These are phyloP conservation scores for Kobus ellipsiprymnus DNA, from an alignment of 2,113 vertebrate species.

Conservation along the genomic window DNA sequence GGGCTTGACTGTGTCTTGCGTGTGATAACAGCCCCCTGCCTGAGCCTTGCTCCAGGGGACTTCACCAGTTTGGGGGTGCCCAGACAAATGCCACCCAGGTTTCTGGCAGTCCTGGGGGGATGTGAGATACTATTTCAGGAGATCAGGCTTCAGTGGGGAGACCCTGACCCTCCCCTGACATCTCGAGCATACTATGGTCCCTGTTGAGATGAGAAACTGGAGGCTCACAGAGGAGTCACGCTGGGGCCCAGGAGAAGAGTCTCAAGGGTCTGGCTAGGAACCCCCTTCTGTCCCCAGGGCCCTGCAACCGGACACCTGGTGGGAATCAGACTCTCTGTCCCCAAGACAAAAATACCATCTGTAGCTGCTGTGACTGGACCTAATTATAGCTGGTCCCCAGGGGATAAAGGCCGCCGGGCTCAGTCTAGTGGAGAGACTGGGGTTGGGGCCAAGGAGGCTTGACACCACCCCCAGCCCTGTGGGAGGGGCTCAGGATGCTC, in stretches of 20 bases:
- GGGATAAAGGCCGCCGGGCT: not conserved
- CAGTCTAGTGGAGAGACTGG: not conserved
- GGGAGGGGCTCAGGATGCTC: not conserved
- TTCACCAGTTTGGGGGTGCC: not conserved
- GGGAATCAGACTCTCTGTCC: not conserved
- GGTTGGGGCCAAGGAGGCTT: not conserved
- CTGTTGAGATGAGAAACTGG: not conserved
- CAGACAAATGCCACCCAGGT: not conserved
- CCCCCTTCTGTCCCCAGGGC: not conserved
- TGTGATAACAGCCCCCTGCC: not conserved
- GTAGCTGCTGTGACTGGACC: not conserved
- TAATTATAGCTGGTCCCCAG: constrained; percentile 39
- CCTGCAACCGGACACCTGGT: constrained; percentile 15
- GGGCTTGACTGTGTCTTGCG: too few species aligned
- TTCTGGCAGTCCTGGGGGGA: not conserved
- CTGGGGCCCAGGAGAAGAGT: not conserved
- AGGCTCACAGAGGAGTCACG: not conserved
- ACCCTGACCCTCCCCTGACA: not conserved
- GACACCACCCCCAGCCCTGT: not conserved
- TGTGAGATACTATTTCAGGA: not conserved
- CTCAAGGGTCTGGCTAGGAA: not conserved
- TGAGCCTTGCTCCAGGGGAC: not conserved
- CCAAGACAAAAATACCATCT: constrained; percentile 36
- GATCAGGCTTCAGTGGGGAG: not conserved
- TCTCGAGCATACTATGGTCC: not conserved